Base-by-base conservation (phyloP, 2,113 vertebrate species). In the Manacus vitellinus region DNA sequence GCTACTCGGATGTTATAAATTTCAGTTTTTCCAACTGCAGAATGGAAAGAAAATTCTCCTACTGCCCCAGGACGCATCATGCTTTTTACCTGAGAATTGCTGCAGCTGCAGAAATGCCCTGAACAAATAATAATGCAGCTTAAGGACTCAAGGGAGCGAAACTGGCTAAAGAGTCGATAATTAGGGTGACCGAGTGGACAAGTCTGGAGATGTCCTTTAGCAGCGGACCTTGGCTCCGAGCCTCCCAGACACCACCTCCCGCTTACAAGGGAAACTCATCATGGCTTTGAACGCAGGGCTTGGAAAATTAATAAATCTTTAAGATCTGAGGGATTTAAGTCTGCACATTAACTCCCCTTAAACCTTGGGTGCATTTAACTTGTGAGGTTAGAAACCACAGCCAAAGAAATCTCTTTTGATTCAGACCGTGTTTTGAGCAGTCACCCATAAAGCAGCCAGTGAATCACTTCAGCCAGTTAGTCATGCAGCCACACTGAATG, bases 401-500 rank as follows among this genome's bases (percentile, higher is more conserved):
- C 97, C 96, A 97, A 92, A 97, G 92, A 94, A 87, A 76, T 90
- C 80, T 90, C 95, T 95, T 94, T 97, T 97, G 97, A 97, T 97
- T 96, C 97, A 93, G 93, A 96, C 97, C 96, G 96, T 97, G 96
- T 97, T 97, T 97, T 94, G 96, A 96, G 96, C 95, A 94, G 92
- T 95, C 95, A 94, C 94, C 96, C 92, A 88, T 61, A 91, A 95
- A 94, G 96, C 94, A 93, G 95, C 95, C 95, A 54, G 93, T 97
- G 97, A 97, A 97, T 97, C 97, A 97, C 97, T 83, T 86, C 85
- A 94, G 86, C 92, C 93, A 55, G 95, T 97, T 96, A 97, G 96
- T 97, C 97, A 97, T 97, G 91, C 86, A 97, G 94, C 97, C 97
- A 31, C 96, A 94, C 80, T 19, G 94, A 77, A 76, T 1, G 58